These are phyloP conservation scores for Huso huso DNA, from an alignment of 2,797 vertebrate species.

Conservation along the genomic window DNA sequence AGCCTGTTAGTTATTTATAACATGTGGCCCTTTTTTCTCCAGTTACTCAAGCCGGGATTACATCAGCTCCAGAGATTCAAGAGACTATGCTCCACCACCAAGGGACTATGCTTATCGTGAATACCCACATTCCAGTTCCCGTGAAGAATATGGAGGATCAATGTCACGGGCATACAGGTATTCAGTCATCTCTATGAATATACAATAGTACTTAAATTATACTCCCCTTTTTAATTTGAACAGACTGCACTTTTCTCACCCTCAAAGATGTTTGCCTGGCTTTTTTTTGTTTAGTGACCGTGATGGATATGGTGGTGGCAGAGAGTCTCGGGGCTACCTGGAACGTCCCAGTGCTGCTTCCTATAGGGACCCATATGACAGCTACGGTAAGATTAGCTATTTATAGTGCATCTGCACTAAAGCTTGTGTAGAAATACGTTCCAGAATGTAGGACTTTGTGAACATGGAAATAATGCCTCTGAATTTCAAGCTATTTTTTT, in stretches of 20 bases:
- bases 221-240: neutral
- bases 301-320: constrained; percentile 79
- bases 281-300: constrained; percentile 70
- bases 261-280: constrained; percentile 4
- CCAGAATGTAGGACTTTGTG: neutral
- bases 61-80: constrained; percentile 81
- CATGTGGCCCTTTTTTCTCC: constrained; percentile 12
- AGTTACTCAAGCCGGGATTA: constrained; percentile 95
- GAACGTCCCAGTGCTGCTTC: constrained; percentile 88
- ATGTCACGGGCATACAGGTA: constrained; percentile 92
- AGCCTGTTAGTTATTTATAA: neutral
- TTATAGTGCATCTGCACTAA: constrained; percentile 9
- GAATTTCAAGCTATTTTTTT: neutral
- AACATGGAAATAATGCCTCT: neutral
- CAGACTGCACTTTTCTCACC: neutral
- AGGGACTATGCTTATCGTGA: constrained; percentile 88
- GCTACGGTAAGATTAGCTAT: constrained; percentile 83
- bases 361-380: constrained; percentile 92
- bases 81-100: constrained; percentile 86
- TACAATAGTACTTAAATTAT: no score
- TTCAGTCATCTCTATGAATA: neutral
- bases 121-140: constrained; percentile 83
- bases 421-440: no score
- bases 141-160: constrained; percentile 83
- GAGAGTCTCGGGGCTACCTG: constrained; percentile 78